Evolutionary conservation across 1,140 invertebrate genomes (phyloP), one percentile per base, ranked within the genome.

Genomic region (Drosophila equinoxialis): DNA sequence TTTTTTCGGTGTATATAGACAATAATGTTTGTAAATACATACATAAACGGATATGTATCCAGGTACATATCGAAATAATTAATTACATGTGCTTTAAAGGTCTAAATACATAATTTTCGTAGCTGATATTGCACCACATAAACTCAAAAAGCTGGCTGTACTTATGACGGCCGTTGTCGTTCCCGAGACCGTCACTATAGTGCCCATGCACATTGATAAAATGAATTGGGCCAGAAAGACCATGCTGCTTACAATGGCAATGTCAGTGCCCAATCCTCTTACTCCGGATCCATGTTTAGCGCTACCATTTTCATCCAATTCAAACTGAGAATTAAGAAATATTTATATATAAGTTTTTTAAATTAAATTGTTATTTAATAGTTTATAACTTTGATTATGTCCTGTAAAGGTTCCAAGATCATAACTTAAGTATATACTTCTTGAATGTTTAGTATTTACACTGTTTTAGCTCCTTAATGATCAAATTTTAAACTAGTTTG

Each of bases 161-260:
- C 94, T 94, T 0, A 97, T 96, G 26, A 99, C 97, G 0, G 97
- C 96, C 0, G 97, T 96, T 0, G 97, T 98, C n/a, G 97, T 97
- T 30, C 96, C 96, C 1, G 95, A 95, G 1, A 94, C 90, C 48
- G 95, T 95, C 1, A 99, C 96, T 54, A 98, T 96, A 5, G 95
- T 95, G 0, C 98, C 98, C 94, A 98, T 96, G 73, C 95, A 95
- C 48, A 97, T 93, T 0, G 97, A 98, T 3, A 99, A 93, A 8
- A 97, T 93, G 78, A 99, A 98, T 92, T 99, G 98, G 0, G 97
- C 98, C 45, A 98, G 93, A 92, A 99, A 99, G 1, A 99, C 98
- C 96, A 98, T 98, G 78, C 96, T 97, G 75, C 97, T 97, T 20
- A 99, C 96, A 65, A 98, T 95, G 1, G 97, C 98, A 0, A 99